These are phyloP conservation scores for Melanotaenia nigrans DNA, from an alignment of 2,797 vertebrate species.

Conservation along the genomic window DNA sequence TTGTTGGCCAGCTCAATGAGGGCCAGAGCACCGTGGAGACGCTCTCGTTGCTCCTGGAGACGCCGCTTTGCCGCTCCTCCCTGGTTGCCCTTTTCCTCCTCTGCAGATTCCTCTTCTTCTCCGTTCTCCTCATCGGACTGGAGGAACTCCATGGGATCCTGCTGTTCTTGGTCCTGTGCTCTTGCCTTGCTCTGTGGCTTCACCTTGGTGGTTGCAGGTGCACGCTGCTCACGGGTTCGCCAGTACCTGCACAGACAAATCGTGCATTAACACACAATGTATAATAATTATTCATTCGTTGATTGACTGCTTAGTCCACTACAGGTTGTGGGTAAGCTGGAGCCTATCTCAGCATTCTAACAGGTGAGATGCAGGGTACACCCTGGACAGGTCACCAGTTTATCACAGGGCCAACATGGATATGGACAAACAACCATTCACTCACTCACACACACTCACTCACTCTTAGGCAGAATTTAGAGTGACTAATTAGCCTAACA, in stretches of 20 bases:
- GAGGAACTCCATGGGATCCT: slow-evolving; percentile 93
- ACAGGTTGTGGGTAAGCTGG: no score
- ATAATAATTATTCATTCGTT: no score
- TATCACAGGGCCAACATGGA: no score
- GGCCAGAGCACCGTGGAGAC: slow-evolving; percentile 93
- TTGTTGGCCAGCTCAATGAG: slow-evolving; percentile 98
- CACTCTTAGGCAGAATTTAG: no score
- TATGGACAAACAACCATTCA: no score
- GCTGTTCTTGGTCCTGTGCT: slow-evolving; percentile 94
- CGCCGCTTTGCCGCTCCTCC: slow-evolving; percentile 85
- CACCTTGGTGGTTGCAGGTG: slow-evolving; percentile 85
- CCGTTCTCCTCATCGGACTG: slow-evolving; percentile 92
- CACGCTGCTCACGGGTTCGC: slow-evolving; percentile 92
- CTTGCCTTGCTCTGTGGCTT: slow-evolving; percentile 86
- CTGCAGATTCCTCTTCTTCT: slow-evolving; percentile 84
- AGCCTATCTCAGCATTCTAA: no score
- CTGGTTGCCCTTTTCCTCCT: slow-evolving; percentile 84
- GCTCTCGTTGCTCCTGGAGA: slow-evolving; percentile 94
- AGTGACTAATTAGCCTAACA: no score
- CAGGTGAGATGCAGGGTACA: no score
- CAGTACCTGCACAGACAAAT: slow-evolving; percentile 85
- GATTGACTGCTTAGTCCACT: no score
- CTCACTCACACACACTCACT: no score
- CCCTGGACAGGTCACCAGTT: no score
- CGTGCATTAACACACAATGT: neutral